A percentile compares a stretch with the other conserved stretches of the same genome.
Conservation (phyloP, 2,888 invertebrate species). For the Meiosimyza platycephala region DNA sequence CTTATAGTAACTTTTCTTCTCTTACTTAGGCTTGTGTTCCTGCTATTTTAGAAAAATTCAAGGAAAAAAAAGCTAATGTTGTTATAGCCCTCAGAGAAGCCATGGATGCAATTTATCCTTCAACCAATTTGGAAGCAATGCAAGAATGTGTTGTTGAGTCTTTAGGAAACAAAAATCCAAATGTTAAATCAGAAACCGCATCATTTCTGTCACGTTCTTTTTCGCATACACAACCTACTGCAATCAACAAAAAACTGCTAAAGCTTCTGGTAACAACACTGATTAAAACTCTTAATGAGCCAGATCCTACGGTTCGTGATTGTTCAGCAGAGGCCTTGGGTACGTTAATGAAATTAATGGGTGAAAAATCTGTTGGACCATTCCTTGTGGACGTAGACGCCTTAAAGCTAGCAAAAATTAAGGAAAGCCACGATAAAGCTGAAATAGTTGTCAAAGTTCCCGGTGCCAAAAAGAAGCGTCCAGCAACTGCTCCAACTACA, state of each 20-base stretch:
- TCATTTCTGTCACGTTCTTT: slow-evolving; percentile 86
- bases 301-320: slow-evolving; percentile 92
- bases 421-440: slow-evolving; percentile 93
- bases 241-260: slow-evolving; percentile 89
- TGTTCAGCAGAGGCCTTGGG: slow-evolving; percentile 93
- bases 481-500: slow-evolving; percentile 59
- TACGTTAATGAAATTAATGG: slow-evolving; percentile 91
- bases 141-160: slow-evolving; percentile 88
- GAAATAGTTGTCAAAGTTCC: slow-evolving; percentile 82
- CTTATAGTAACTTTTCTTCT: neutral
- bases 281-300: slow-evolving; percentile 73
- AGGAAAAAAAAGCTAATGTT: slow-evolving; percentile 94
- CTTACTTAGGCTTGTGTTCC: slow-evolving; percentile 73
- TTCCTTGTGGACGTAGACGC: slow-evolving; percentile 90
- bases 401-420: slow-evolving; percentile 92
- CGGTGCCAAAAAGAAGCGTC: slow-evolving; percentile 71
- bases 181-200: slow-evolving; percentile 88
- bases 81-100: slow-evolving; percentile 89
- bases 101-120: slow-evolving; percentile 85
- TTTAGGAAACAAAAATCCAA: slow-evolving; percentile 91
- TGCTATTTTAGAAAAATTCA: slow-evolving; percentile 92
- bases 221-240: slow-evolving; percentile 81
- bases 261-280: slow-evolving; percentile 84
- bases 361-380: slow-evolving; percentile 89
- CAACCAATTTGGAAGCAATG: slow-evolving; percentile 85